A percentile compares a stretch with the other conserved stretches of the same genome.
These are phyloP conservation scores for Limenitis camilla DNA, from an alignment of 2,888 invertebrate species.

Conservation along the genomic window DNA sequence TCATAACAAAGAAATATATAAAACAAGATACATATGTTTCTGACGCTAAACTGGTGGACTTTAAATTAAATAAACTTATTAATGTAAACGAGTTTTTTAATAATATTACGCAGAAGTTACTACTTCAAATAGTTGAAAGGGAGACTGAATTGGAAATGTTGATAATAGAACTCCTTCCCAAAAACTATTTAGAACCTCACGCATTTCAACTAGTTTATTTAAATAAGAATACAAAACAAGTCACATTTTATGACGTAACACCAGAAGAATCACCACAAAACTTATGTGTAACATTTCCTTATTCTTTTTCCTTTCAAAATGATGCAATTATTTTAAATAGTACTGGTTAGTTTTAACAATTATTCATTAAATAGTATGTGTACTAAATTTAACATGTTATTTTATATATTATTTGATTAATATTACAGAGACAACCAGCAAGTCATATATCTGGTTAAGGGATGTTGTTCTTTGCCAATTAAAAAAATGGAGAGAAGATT, in stretches of 20 bases:
- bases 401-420: slow-evolving; percentile 10
- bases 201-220: slow-evolving; percentile 53
- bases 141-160: slow-evolving; percentile 33
- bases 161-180: slow-evolving; percentile 54
- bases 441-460: slow-evolving; percentile 69
- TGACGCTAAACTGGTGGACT: slow-evolving; percentile 7
- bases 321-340: slow-evolving; percentile 51
- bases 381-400: background rate
- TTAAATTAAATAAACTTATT: slow-evolving; percentile 10
- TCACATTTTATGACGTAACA: slow-evolving; percentile 66
- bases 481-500: slow-evolving; percentile 76
- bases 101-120: slow-evolving; percentile 19
- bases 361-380: background rate
- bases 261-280: slow-evolving; percentile 43
- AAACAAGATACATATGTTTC: slow-evolving; percentile 5
- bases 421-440: slow-evolving; percentile 39
- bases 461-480: slow-evolving; percentile 75
- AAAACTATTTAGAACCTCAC: slow-evolving; percentile 43
- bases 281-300: slow-evolving; percentile 67
- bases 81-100: slow-evolving; percentile 10
- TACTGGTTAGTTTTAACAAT: slow-evolving; percentile 40
- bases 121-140: slow-evolving; percentile 20
- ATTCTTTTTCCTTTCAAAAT: slow-evolving; percentile 53
- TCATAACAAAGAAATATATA: slow-evolving; percentile 32
- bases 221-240: slow-evolving; percentile 46